Conservation (phyloP, 2,888 invertebrate genomes). For the Stenurella melanura region DNA sequence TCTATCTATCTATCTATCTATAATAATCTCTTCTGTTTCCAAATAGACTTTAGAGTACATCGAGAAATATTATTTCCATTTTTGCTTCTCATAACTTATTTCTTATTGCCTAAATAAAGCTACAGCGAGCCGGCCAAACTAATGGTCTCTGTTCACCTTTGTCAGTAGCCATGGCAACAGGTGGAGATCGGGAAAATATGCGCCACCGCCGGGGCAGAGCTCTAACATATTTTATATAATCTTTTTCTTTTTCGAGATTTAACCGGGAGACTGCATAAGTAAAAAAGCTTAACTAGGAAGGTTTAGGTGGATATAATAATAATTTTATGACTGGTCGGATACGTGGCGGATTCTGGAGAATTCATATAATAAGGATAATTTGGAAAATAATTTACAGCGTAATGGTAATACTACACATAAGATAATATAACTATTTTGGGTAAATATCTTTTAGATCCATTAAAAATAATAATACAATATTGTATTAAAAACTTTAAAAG, state of each 20-base stretch:
- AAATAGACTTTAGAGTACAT: too few species aligned
- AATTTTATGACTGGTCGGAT: background rate
- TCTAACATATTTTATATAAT: slow-evolving; percentile 28
- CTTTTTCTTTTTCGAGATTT: background rate
- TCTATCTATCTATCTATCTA: too few species aligned
- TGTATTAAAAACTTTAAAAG: too few species aligned
- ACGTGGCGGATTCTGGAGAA: too few species aligned
- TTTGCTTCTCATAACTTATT: slow-evolving; percentile 11
- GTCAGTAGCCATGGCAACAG: slow-evolving; percentile 41
- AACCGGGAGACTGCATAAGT: background rate
- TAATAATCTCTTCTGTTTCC: too few species aligned
- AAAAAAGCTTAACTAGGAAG: background rate
- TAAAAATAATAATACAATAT: too few species aligned
- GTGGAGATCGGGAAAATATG: slow-evolving; percentile 32
- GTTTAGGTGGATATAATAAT: background rate
- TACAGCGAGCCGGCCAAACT: background rate
- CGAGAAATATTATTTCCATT: background rate
- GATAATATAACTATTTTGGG: too few species aligned
- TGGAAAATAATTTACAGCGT: too few species aligned
- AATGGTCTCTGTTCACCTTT: slow-evolving; percentile 18
- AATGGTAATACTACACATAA: too few species aligned
- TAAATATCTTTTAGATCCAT: too few species aligned
- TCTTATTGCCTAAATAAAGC: slow-evolving; percentile 17
- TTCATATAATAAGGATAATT: too few species aligned
- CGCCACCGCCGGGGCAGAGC: background rate